Base-by-base conservation (phyloP, 2,888 invertebrate genomes). In the Cancer borealis region DNA sequence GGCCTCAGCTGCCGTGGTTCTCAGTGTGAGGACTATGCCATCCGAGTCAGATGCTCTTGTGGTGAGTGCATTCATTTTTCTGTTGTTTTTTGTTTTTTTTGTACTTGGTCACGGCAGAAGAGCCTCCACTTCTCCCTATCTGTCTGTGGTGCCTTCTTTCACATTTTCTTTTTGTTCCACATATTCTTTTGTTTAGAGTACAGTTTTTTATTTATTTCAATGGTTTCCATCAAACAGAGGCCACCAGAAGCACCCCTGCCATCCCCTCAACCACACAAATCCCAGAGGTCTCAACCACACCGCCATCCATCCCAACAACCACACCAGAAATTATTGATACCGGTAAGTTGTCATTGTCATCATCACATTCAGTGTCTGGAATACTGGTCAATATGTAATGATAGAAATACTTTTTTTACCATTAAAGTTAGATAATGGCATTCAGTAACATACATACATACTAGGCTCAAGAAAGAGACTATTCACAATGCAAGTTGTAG, bases 1-100 rank as follows among this genome's bases (percentile, higher is more conserved):
- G 95, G 95, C 30, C 92, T 95, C 21, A 73, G 26, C 30, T 95
- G 95, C 88, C 26, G 89, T 12, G 95, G 95, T 66, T 21, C 39
- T 21, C 54, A 93, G 21, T 96, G 96, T 92, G 96, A 96, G 73
- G 97, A 97, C 95, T 97, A 96, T 95, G 96, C 96, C 96, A 96
- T 97, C 46, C 96, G 96, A 54, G 96, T 96, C 45, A 96, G 96
- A 45, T 97, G 97, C 96, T 96, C 96, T 47, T 96, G 96, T 94
- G 96, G 96, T 96, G 90, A 95, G 96, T 88, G 21, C 10, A 47
- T 14, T 26, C 4, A 10, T 8, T 45, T 46, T 26, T 46, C n/a
- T 21, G 3, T n/a, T 26, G 6, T 73, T 73, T 73, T 26, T 73
- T 54, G 54, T 17, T 10, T 54, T 14, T 17, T 54, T 12, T 54